Evolutionary conservation across 2,888 invertebrate species (phyloP).

Genomic region (Arctia plantaginis): DNA sequence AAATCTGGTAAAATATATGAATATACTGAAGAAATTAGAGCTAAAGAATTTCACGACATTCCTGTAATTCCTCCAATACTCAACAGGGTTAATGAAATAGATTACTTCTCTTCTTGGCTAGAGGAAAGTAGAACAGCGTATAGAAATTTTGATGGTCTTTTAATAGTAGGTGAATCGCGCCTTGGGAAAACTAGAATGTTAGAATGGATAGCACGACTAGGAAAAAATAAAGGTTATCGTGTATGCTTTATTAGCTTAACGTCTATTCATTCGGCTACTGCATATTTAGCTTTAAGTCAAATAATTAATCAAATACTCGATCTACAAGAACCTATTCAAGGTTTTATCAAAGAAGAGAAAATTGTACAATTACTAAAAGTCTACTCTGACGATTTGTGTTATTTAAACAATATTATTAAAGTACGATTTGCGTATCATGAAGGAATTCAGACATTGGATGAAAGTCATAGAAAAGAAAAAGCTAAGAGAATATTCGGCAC

Average conservation of each 20-base stretch:
- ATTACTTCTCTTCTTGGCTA: slow-evolving; percentile 75
- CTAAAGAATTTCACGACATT: slow-evolving; percentile 75
- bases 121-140: slow-evolving; percentile 55
- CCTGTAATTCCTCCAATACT: slow-evolving; percentile 81
- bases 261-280: slow-evolving; percentile 78
- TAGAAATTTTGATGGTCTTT: slow-evolving; percentile 82
- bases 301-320: slow-evolving; percentile 75
- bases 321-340: slow-evolving; percentile 69
- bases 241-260: slow-evolving; percentile 68
- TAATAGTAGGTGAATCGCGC: slow-evolving; percentile 84
- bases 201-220: slow-evolving; percentile 79
- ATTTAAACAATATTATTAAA: slow-evolving; percentile 83
- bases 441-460: slow-evolving; percentile 69
- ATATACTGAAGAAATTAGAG: slow-evolving; percentile 82
- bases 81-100: slow-evolving; percentile 79
- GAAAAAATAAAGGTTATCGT: slow-evolving; percentile 61
- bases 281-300: slow-evolving; percentile 77
- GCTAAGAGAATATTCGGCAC: slow-evolving; percentile 72
- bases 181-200: slow-evolving; percentile 87
- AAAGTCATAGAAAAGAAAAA: slow-evolving; percentile 71
- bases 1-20: slow-evolving; percentile 86
- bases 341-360: slow-evolving; percentile 79
- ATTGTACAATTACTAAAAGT: slow-evolving; percentile 66
- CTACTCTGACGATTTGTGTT: slow-evolving; percentile 81
- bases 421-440: slow-evolving; percentile 83